Conservation (phyloP, 2,113 vertebrate species). For the Entomyzon cyanotis region DNA sequence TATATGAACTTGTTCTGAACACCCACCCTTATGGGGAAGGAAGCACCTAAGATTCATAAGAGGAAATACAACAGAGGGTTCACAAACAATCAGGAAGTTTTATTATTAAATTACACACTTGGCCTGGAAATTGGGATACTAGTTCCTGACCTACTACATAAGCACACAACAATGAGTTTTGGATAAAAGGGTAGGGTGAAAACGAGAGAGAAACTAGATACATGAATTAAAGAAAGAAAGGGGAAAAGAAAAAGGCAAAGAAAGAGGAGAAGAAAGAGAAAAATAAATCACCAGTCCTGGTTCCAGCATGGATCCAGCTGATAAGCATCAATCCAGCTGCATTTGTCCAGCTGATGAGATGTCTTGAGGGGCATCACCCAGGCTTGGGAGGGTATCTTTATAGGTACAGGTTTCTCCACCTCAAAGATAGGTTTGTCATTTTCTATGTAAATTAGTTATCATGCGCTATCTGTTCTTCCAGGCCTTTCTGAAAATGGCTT, state of each 20-base stretch:
- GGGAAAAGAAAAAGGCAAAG: background rate
- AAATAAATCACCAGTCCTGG: background rate
- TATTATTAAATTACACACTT: background rate
- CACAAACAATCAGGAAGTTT: background rate
- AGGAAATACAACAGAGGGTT: accelerated
- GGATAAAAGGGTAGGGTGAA: background rate
- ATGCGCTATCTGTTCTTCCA: background rate
- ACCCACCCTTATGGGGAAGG: background rate
- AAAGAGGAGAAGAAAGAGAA: background rate
- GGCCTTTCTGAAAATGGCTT: background rate
- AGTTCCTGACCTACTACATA: background rate
- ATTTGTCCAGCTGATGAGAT: background rate
- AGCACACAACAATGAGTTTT: background rate
- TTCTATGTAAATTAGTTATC: background rate
- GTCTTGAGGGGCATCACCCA: background rate
- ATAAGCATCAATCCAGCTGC: background rate
- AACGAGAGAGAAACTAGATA: background rate
- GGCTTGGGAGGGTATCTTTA: background rate
- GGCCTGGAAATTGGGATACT: background rate
- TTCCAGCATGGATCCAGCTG: background rate
- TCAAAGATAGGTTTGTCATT: background rate
- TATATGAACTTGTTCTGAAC: background rate
- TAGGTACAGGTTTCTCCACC: background rate
- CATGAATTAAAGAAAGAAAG: background rate
- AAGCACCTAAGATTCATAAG: background rate